Evolutionary conservation across 1,140 invertebrate genomes (phyloP).

Genomic region (Micrasema minimum): DNA sequence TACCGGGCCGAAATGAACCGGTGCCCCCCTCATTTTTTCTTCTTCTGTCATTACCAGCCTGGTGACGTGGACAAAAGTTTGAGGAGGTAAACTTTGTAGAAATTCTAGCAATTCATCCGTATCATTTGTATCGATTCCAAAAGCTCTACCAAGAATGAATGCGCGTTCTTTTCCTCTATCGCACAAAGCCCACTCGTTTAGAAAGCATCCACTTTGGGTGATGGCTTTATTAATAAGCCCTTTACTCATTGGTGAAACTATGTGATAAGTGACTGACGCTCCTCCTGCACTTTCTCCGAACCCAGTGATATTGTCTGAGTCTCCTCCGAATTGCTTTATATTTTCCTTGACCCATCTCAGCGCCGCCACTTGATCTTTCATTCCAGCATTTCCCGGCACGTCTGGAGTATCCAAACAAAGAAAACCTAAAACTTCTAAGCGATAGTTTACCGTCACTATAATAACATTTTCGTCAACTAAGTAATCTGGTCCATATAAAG

Average conservation of each 20-base stretch:
- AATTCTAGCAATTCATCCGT: constrained; percentile 60
- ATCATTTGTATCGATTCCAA: constrained; percentile 64
- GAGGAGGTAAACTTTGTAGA: constrained; percentile 61
- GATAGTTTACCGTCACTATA: constrained; percentile 81
- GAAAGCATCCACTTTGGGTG: constrained; percentile 67
- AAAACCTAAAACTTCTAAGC: constrained; percentile 79
- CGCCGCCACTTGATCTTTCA: constrained; percentile 49
- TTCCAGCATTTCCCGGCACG: constrained; percentile 57
- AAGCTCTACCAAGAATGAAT: constrained; percentile 58
- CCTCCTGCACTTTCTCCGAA: constrained; percentile 69
- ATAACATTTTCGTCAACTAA: constrained; percentile 72
- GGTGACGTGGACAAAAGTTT: constrained; percentile 59
- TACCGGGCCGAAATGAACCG: constrained; percentile 61
- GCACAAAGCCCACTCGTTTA: constrained; percentile 58
- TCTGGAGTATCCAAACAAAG: constrained; percentile 70
- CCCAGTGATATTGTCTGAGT: constrained; percentile 68
- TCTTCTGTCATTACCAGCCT: constrained; percentile 55
- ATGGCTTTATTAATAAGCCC: constrained; percentile 71
- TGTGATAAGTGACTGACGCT: constrained; percentile 59
- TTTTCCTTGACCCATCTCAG: constrained; percentile 60
- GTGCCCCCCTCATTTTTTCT: constrained; percentile 60
- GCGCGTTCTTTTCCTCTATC: constrained; percentile 57
- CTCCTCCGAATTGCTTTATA: constrained; percentile 73
- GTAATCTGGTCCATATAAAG: constrained; percentile 59
- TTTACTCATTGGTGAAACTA: constrained; percentile 56